A percentile compares a stretch with the other conserved stretches of the same genome.
Conservation (phyloP, 2,113 vertebrate species). For the Panthera leo region DNA sequence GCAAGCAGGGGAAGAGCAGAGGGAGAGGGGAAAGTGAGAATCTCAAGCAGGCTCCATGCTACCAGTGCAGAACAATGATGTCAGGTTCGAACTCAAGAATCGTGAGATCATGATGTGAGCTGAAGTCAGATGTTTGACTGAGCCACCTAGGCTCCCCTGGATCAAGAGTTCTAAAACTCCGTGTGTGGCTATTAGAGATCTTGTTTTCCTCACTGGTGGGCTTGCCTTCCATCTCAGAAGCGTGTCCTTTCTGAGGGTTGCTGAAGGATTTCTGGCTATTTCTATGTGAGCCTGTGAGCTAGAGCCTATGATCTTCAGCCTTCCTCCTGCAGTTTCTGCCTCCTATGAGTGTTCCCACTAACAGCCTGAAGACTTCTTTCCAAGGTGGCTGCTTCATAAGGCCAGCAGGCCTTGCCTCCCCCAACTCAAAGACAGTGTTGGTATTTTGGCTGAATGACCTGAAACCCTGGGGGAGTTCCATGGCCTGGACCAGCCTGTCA, state of each 20-base stretch:
- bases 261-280: neutral
- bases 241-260: neutral
- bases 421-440: neutral
- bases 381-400: neutral
- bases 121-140: too few species aligned
- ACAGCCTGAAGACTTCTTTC: neutral
- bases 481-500: neutral
- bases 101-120: too few species aligned
- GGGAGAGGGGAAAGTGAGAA: too few species aligned
- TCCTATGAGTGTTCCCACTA: neutral
- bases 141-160: neutral
- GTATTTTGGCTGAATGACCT: neutral
- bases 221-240: slow-evolving; percentile 18
- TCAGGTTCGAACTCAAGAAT: too few species aligned
- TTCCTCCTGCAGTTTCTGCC: neutral
- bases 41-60: too few species aligned
- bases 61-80: too few species aligned
- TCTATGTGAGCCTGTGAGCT: neutral
- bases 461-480: neutral
- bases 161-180: neutral
- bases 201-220: neutral
- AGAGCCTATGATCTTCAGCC: neutral
- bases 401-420: neutral
- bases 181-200: neutral
- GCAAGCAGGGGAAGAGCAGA: too few species aligned